Percentiles rank a stretch among this genome's conserved stretches.
These are phyloP conservation scores for Scylla paramamosain DNA, from an alignment of 1,140 invertebrate genomes.

Conservation along the genomic window DNA sequence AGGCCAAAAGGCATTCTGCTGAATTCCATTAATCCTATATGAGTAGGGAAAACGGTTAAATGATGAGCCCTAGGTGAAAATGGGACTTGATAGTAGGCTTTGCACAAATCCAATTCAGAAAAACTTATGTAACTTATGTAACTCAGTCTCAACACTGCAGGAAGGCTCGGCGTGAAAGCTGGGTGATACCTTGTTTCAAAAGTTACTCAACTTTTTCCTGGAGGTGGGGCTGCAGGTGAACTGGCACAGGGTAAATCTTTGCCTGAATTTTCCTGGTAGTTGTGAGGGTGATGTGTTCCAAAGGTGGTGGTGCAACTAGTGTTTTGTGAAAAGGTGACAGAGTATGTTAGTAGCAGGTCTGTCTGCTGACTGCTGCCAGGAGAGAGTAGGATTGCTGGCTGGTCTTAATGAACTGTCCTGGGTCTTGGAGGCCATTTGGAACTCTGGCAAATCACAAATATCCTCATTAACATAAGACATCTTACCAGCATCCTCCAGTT, in stretches of 20 bases:
- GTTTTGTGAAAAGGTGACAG: not conserved
- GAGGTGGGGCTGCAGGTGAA: constrained; percentile 2
- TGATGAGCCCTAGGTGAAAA: not conserved
- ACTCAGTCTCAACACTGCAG: not conserved
- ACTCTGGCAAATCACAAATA: too few species aligned
- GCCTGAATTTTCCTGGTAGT: not conserved
- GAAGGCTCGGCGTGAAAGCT: constrained; percentile 27
- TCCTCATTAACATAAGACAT: too few species aligned
- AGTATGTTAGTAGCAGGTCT: not conserved
- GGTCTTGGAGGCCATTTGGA: not conserved
- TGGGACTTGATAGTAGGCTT: too few species aligned
- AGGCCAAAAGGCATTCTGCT: too few species aligned
- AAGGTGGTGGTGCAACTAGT: not conserved
- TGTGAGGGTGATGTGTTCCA: not conserved
- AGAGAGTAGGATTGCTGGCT: not conserved
- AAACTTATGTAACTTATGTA: not conserved
- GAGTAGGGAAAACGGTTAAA: too few species aligned
- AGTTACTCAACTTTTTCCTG: not conserved
- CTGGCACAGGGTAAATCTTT: not conserved
- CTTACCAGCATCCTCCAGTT: too few species aligned
- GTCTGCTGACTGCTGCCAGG: not conserved
- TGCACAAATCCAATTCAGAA: not conserved
- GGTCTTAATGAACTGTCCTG: not conserved
- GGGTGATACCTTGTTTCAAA: not conserved
- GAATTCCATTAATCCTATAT: too few species aligned